phyloP scores from a whole-genome alignment of 2,888 invertebrate genomes.

The Coleophora flavipennella region DNA sequence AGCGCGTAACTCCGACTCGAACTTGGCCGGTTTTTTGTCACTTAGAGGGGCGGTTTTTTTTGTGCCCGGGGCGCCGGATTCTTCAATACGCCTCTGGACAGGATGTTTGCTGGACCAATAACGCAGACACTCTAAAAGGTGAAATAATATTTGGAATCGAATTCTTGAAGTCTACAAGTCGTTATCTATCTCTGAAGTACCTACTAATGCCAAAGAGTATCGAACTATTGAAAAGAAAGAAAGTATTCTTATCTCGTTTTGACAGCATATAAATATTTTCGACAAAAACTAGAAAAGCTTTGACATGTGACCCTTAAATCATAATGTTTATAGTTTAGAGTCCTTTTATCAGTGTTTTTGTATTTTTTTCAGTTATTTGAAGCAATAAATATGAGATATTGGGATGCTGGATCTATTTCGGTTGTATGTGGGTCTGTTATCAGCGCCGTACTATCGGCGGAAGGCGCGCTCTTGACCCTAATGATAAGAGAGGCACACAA shows the following conservation, averaged over 20 bases:
- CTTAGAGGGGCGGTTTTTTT: too few relatives aligned
- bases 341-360: too few relatives aligned
- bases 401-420: slow-evolving; percentile 54
- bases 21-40: too few relatives aligned
- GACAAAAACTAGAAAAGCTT: slow-evolving; percentile 23
- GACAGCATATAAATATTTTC: slow-evolving; percentile 20
- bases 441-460: slow-evolving; percentile 48
- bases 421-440: slow-evolving; percentile 21
- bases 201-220: slow-evolving; percentile 4
- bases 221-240: neutral
- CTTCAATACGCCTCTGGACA: slow-evolving; percentile 27
- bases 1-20: too few relatives aligned
- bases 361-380: too few relatives aligned
- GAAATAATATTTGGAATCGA: slow-evolving; percentile 52
- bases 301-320: slow-evolving; percentile 17
- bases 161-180: slow-evolving; percentile 29
- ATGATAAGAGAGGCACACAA: slow-evolving; percentile 31
- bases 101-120: slow-evolving; percentile 61
- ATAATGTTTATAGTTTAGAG: slow-evolving; percentile 10
- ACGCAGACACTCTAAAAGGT: slow-evolving; percentile 51
- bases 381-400: slow-evolving; percentile 34
- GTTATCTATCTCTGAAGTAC: too few relatives aligned
- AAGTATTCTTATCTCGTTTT: slow-evolving; percentile 35
- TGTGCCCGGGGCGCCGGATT: too few relatives aligned
- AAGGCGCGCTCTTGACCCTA: slow-evolving; percentile 67